Evolutionary conservation across 2,113 vertebrate species (phyloP).

Genomic region (Tichodroma muraria): DNA sequence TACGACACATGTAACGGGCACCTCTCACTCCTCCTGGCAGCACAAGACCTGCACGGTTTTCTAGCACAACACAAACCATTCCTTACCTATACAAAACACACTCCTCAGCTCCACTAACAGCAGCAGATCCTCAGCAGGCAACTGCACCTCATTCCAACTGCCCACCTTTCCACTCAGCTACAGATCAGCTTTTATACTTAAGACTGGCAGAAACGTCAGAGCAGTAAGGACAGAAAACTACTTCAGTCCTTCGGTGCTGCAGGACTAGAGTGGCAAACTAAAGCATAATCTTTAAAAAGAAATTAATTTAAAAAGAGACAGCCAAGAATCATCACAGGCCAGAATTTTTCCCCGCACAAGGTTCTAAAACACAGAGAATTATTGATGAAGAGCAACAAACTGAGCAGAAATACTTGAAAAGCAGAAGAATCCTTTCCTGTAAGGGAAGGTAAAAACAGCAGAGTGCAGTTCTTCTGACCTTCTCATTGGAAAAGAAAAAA

Average conservation of each 20-base stretch:
- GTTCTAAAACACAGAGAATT: neutral
- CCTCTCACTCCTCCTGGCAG: neutral
- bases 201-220: neutral
- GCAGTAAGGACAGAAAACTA: neutral
- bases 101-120: neutral
- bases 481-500: neutral
- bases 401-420: neutral
- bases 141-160: neutral
- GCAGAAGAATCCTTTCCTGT: neutral
- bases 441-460: neutral
- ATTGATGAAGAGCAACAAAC: neutral
- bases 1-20: neutral
- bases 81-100: fast-evolving
- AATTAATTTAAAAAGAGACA: neutral
- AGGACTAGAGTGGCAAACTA: neutral
- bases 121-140: neutral
- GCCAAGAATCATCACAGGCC: neutral
- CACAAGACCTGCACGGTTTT: neutral
- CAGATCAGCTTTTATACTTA: neutral
- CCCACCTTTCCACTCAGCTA: neutral
- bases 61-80: neutral
- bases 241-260: neutral
- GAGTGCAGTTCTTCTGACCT: neutral
- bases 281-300: neutral
- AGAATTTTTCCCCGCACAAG: neutral